Conservation (phyloP, 2,888 invertebrate genomes). For the Pycnomerus fuliginosus region DNA sequence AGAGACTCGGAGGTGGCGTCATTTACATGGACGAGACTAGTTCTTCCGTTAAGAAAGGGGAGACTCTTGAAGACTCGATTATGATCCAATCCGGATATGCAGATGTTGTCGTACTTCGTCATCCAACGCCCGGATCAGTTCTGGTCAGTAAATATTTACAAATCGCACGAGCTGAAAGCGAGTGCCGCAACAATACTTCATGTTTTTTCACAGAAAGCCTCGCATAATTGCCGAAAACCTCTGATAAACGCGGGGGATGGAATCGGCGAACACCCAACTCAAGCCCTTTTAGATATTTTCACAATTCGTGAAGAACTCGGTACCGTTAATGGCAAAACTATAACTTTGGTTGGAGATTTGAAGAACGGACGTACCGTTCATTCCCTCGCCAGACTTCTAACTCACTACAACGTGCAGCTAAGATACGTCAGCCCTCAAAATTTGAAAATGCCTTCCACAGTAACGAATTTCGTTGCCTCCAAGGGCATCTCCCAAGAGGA, state of each 20-base stretch:
- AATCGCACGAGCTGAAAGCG: too few relatives aligned
- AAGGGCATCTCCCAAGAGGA: conserved; percentile 79
- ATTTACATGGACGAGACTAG: conserved; percentile 86
- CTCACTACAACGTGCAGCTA: conserved; percentile 89
- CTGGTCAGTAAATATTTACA: conserved; percentile 62
- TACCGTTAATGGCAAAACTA: conserved; percentile 94
- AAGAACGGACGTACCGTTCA: conserved; percentile 98
- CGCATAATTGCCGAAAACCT: conserved; percentile 81
- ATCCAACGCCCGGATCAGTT: conserved; percentile 91
- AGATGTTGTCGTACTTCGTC: conserved; percentile 91
- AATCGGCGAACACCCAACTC: conserved; percentile 95
- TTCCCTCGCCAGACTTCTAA: conserved; percentile 89
- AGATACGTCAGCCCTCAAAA: conserved; percentile 87
- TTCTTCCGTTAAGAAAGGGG: conserved; percentile 96
- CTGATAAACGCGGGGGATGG: conserved; percentile 99
- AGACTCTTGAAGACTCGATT: conserved; percentile 87
- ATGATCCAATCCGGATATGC: conserved; percentile 88
- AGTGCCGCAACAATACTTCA: conserved; percentile 8
- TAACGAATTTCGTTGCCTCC: conserved; percentile 74
- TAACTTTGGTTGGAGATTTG: conserved; percentile 97
- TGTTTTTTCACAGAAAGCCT: conserved; percentile 66
- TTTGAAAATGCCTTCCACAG: conserved; percentile 88
- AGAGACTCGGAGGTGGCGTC: conserved; percentile 90
- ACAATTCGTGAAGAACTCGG: conserved; percentile 99
- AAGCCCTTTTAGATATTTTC: conserved; percentile 95